These are phyloP conservation scores for Ceyx erithaca DNA, from an alignment of 2,797 vertebrate genomes.

Conservation along the genomic window DNA sequence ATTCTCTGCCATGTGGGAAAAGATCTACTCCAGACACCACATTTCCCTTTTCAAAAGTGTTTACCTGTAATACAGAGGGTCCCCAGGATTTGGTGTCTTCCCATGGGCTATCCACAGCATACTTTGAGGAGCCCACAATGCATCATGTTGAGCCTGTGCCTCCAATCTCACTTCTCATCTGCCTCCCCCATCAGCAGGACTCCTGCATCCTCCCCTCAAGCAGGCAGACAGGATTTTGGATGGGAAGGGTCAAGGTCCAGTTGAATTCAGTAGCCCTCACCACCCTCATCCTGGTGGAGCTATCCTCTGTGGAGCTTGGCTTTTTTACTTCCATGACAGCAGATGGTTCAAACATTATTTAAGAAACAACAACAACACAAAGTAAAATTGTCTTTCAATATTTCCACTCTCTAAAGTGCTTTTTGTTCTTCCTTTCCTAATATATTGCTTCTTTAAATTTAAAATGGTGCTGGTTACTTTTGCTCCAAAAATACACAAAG, in stretches of 20 bases:
- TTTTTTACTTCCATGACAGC: neutral
- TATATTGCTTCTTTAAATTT: slow-evolving; percentile 41
- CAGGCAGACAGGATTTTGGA: neutral
- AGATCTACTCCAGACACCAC: rapidly evolving
- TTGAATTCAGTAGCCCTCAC: neutral
- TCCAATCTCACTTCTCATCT: neutral
- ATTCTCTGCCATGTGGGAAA: neutral
- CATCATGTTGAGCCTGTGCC: neutral
- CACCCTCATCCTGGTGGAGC: neutral
- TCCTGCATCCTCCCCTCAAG: neutral
- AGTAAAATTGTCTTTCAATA: neutral
- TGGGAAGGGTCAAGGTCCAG: neutral
- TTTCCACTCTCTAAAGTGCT: neutral
- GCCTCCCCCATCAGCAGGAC: neutral
- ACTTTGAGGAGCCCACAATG: rapidly evolving
- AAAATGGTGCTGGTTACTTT: slow-evolving; percentile 68
- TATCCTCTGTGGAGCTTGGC: neutral
- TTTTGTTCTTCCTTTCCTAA: neutral
- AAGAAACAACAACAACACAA: neutral
- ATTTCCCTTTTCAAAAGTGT: neutral
- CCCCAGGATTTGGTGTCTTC: neutral
- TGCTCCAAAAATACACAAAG: slow-evolving; percentile 73
- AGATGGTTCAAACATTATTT: neutral
- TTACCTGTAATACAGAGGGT: neutral
- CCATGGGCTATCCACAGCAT: rapidly evolving